Evolutionary conservation across 2,797 vertebrate genomes (phyloP), one percentile per base, ranked within the genome.

Genomic region (Periparus ater): DNA sequence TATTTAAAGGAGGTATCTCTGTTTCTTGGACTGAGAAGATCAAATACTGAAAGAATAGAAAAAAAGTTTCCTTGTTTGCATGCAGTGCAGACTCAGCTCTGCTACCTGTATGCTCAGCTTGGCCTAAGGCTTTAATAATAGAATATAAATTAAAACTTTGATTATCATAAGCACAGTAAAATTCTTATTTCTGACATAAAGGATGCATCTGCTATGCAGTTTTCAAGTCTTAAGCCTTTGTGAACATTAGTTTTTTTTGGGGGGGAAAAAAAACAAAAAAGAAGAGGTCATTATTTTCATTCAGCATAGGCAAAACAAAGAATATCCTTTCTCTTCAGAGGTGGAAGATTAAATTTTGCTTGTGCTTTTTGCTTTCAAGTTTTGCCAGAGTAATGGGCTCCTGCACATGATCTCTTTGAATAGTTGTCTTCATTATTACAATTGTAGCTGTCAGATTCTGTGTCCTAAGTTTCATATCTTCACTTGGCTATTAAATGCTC

Each of bases 161-260:
- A 30, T 85, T 76, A 44, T 36, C 9, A 53, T 83, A 82, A 57
- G 3, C 17, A 48, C 2, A 4, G 3, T 54, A 54, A 45, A 55
- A 67, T 17, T 40, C 8, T 5, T 21, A 5, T 30, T 80, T 71
- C 86, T 73, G 3, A 73, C 22, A 29, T 27, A 48, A 44, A 53
- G 7, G 18, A 30, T 71, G 26, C 10, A 32, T 36, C 13, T 66
- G 14, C 17, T 62, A n/a, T 25, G 20, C 3, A 38, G 21, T 9
- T 62, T 62, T 70, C n/a, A 76, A 61, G 23, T 60, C 13, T 34
- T 32, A 74, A 72, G 11, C 1, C 17, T 72, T 54, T 75, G 13
- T 25, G 42, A 18, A 19, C 0, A 0, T 25, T 30, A 27, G 1
- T 1, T 10, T 36, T 74, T 42, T 47, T 1, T 1, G 1, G 11